These are phyloP conservation scores for Petrocephalus sullivani DNA, from an alignment of 2,797 vertebrate genomes.

Conservation along the genomic window DNA sequence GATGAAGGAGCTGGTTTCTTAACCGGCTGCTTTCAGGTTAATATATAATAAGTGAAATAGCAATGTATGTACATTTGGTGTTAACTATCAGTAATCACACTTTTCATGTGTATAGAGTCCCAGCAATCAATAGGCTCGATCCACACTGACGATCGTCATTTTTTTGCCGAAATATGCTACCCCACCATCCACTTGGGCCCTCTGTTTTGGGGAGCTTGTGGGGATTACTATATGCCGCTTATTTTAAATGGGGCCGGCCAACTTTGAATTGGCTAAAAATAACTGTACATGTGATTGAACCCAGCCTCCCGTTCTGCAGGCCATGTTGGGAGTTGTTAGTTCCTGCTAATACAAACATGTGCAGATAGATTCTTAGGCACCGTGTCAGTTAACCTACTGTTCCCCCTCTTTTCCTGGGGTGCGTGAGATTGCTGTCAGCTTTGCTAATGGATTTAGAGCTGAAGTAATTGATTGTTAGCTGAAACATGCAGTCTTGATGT, in stretches of 20 bases:
- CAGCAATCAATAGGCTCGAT: neutral
- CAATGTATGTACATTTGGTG: neutral
- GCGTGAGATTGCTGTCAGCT: neutral
- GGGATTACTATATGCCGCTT: neutral
- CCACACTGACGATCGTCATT: neutral
- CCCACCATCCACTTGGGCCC: neutral
- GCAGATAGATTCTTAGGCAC: conserved; percentile 15
- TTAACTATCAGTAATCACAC: neutral
- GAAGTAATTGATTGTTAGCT: neutral
- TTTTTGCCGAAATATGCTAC: neutral
- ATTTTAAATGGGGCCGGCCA: neutral
- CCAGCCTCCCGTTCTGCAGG: conserved; percentile 27
- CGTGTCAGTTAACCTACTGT: neutral
- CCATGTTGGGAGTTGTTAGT: conserved; percentile 44
- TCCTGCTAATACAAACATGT: conserved; percentile 17
- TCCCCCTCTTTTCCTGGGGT: neutral
- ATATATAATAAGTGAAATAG: neutral
- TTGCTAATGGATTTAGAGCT: neutral
- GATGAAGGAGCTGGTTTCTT: neutral
- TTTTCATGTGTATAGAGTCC: neutral
- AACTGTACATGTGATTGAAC: conserved; percentile 29
- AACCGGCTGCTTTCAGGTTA: neutral
- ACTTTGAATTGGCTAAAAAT: conserved; percentile 40
- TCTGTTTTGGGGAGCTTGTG: neutral
- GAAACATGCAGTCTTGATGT: neutral